These are phyloP conservation scores for Drosophila monieri DNA, from an alignment of 2,888 invertebrate species.

Conservation along the genomic window DNA sequence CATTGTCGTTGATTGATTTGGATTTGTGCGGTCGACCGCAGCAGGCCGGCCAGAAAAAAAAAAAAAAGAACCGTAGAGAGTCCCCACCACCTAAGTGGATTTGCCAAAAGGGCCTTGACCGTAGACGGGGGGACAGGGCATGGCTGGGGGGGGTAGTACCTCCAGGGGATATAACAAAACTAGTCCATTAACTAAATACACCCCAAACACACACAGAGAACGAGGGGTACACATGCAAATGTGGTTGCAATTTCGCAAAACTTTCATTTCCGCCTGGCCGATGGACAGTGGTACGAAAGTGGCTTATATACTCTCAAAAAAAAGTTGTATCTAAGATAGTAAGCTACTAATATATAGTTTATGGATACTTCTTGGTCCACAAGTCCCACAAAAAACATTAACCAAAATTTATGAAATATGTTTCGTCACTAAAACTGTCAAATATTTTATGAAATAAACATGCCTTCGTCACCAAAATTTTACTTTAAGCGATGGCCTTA, in stretches of 20 bases:
- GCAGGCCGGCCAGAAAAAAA: constrained; percentile 20
- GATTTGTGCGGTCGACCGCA: constrained; percentile 42
- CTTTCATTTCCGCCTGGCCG: constrained; percentile 68
- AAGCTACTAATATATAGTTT: too few species aligned
- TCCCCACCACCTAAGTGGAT: constrained; percentile 41
- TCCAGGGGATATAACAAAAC: constrained; percentile 50
- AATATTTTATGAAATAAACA: too few species aligned
- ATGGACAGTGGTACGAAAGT: constrained; percentile 12
- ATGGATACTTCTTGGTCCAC: too few species aligned
- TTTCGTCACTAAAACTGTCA: too few species aligned
- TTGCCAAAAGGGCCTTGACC: constrained; percentile 30
- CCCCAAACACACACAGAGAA: constrained; percentile 16
- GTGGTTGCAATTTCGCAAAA: constrained; percentile 59
- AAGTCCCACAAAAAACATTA: background rate
- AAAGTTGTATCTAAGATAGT: too few species aligned
- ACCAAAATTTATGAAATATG: too few species aligned
- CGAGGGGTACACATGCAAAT: constrained; percentile 32
- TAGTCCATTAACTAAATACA: constrained; percentile 70
- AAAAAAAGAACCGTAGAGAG: background rate
- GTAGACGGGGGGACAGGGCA: background rate
- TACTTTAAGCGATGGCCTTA: too few species aligned
- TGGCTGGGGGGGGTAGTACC: background rate
- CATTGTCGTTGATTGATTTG: constrained; percentile 51
- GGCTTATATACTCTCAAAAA: too few species aligned
- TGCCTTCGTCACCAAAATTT: too few species aligned